These are phyloP conservation scores for Eumacrocentrus americanus DNA, from an alignment of 2,888 invertebrate species.

Conservation along the genomic window DNA sequence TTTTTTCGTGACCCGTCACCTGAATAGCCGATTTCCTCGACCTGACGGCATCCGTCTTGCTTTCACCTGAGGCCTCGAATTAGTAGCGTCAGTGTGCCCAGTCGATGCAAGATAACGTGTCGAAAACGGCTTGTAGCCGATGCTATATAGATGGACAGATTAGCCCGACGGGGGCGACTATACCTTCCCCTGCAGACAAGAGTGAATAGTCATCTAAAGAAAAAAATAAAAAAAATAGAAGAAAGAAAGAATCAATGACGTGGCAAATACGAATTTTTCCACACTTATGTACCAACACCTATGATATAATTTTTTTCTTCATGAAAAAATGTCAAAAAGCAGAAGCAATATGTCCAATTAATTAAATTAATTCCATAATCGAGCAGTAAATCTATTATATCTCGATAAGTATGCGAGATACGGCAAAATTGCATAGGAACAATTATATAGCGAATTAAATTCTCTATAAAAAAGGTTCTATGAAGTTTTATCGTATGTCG, in stretches of 20 bases:
- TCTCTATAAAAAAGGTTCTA: no score
- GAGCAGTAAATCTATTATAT: no score
- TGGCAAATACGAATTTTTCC: no score
- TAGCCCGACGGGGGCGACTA: constrained; percentile 12
- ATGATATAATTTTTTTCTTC: no score
- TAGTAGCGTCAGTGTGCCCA: constrained; percentile 44
- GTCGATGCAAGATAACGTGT: constrained; percentile 54
- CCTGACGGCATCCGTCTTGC: not conserved
- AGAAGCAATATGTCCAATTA: no score
- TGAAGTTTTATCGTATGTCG: no score
- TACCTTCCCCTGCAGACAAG: constrained; percentile 6
- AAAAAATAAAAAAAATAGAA: not conserved
- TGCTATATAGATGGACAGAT: constrained; percentile 43
- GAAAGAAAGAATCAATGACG: not conserved
- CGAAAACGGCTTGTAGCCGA: constrained; percentile 43
- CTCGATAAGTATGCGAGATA: no score
- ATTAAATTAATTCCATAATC: no score
- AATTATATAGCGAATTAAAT: no score
- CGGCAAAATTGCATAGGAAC: no score
- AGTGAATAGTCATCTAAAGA: not conserved
- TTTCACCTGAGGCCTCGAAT: constrained; percentile 43
- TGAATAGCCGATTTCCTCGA: not conserved
- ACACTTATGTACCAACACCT: no score
- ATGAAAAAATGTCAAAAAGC: no score
- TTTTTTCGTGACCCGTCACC: not conserved